Evolutionary conservation across 2,888 invertebrate genomes (phyloP).

Genomic region (Orchesellides sinensis): DNA sequence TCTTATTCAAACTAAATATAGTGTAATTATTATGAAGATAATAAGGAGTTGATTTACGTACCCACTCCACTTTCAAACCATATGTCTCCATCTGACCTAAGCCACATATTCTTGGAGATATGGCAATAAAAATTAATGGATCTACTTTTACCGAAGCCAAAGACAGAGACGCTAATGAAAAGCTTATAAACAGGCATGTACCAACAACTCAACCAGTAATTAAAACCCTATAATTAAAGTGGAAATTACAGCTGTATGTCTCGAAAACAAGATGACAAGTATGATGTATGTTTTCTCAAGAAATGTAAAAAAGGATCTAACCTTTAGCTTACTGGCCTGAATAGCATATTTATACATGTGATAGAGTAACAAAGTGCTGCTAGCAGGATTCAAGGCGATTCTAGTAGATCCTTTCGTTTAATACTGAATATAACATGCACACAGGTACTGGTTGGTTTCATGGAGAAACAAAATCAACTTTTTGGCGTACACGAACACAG

Average conservation of each 20-base stretch:
- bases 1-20: too few relatives aligned
- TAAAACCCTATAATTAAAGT: constrained; percentile 57
- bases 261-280: constrained; percentile 57
- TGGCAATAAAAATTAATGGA: constrained; percentile 54
- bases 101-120: constrained; percentile 24
- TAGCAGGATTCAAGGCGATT: constrained; percentile 27
- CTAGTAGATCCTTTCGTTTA: background rate
- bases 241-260: constrained; percentile 48
- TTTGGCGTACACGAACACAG: constrained; percentile 22
- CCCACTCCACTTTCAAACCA: constrained; percentile 14
- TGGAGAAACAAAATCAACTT: constrained; percentile 29
- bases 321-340: background rate
- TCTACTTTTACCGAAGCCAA: constrained; percentile 38
- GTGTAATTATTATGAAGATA: background rate
- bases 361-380: constrained; percentile 8
- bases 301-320: constrained; percentile 38
- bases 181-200: constrained; percentile 35
- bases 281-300: constrained; percentile 55
- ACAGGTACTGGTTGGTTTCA: constrained; percentile 13
- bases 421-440: constrained; percentile 7
- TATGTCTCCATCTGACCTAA: constrained; percentile 50
- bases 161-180: constrained; percentile 36
- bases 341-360: constrained; percentile 5
- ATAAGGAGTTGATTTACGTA: constrained; percentile 30
- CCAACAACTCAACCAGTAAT: constrained; percentile 49